Base-by-base conservation (phyloP, 2,888 invertebrate species). In the Steinernema scapterisci region DNA sequence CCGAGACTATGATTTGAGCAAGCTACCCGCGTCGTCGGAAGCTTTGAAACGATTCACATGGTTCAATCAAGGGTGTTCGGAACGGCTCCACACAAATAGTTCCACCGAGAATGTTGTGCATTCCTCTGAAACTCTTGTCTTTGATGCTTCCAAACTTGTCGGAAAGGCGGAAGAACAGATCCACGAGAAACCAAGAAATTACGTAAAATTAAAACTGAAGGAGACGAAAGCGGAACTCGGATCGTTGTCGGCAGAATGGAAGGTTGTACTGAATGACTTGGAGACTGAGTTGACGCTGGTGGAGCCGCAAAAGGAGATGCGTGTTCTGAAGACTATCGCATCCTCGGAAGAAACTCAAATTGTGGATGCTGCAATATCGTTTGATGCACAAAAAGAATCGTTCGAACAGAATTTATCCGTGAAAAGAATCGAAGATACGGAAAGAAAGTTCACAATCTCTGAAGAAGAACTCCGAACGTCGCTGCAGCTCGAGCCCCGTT, bases 241-340 rank as follows among this genome's bases (percentile, higher is more conserved):
- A 48, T 75, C 75, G 21, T 43, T 75, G n/a, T 70, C 77, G 31
- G 77, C 83, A 0, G 81, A 81, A 77, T 83, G 83, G 82, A 79
- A 80, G 16, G 78, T 81, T 0, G 76, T 84, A 27, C 74, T 83
- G 19, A 80, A 78, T 48, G 84, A 84, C 54, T 70, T 84, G 63
- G 84, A 83, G 52, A 79, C 81, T 9, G 80, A 82, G 19, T 73
- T 83, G 0, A 81, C 77, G 0, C 78, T 78, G 44, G 76, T 78
- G 45, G 81, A 82, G 74, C 75, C 75, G 27, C 72, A 78, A 13
- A 78, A 79, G 54, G 84, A 82, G 71, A 73, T 75, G 13, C 78
- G 80, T 76, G 73, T 73, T 1, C 76, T 81, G 48, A 76, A 73
- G 0, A 76, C 79, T 0, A 76, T 76, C 56, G 81, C 82, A 13